Evolutionary conservation across 2,113 vertebrate species (phyloP).

Genomic region (Notarius quadriscutis): DNA sequence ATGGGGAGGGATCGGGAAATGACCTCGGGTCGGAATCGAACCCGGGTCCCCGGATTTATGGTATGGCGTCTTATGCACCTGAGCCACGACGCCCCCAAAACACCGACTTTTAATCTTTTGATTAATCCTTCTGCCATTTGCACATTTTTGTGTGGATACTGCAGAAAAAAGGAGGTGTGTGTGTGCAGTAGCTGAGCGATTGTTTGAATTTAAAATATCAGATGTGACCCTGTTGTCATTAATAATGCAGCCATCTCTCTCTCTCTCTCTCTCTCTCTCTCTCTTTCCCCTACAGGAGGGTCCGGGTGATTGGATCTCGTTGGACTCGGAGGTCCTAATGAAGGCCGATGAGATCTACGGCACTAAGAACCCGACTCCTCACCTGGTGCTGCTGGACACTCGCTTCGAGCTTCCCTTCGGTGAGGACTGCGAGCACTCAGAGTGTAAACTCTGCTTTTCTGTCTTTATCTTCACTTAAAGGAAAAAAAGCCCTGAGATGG

Average conservation of each 20-base stretch:
- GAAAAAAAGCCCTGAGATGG: neutral
- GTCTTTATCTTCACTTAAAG: neutral
- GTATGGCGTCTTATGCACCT: too few species aligned
- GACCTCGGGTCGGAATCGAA: too few species aligned
- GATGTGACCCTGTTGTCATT: neutral
- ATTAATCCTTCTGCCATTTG: neutral
- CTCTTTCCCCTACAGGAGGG: slow-evolving; percentile 79
- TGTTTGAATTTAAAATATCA: slow-evolving; percentile 12
- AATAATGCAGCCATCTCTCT: slow-evolving; percentile 25
- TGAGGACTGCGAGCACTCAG: slow-evolving; percentile 53
- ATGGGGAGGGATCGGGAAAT: too few species aligned
- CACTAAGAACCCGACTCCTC: slow-evolving; percentile 89
- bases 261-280: too few species aligned
- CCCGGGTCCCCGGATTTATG: too few species aligned
- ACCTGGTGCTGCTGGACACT: slow-evolving; percentile 91
- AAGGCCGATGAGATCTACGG: slow-evolving; percentile 92
- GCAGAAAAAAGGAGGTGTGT: neutral
- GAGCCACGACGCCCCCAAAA: too few species aligned
- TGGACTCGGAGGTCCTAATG: slow-evolving; percentile 94
- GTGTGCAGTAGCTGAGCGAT: neutral
- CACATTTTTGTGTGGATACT: neutral
- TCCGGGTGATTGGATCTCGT: slow-evolving; percentile 84
- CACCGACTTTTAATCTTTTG: neutral
- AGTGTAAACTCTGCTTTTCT: neutral
- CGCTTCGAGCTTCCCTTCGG: slow-evolving; percentile 95